Evolutionary conservation across 2,888 invertebrate genomes (phyloP), one percentile per base, ranked within the genome.

Genomic region (Lymantria monacha): DNA sequence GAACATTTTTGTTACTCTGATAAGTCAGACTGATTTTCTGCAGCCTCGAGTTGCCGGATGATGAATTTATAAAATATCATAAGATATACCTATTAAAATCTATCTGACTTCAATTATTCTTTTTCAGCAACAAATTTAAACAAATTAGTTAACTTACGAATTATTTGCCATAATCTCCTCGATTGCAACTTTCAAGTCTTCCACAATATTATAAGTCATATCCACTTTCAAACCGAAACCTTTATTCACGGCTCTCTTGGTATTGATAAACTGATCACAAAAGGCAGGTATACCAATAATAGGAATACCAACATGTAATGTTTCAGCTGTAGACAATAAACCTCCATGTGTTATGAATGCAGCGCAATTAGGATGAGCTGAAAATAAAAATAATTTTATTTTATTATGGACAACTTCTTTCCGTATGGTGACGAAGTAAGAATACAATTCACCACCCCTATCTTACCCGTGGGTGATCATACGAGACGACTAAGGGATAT

Each of bases 261-360:
- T 61, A 38, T 82, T 82, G 3, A 54, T 44, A 46, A 74, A 79
- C 54, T 82, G 82, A 44, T 82, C 82, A 10, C 55, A 76, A 42
- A 73, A 77, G 2, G 70, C 72, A 1, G 82, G 83, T 36, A 82
- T 74, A 9, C 78, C 81, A 5, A 82, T 72, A 1, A 76, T 61
- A 8, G 82, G 82, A 7, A 78, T 71, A 22, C 74, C 79, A 12
- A 66, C 74, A 52, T 82, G 70, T n/a, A 79, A 57, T 8, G 79
- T 56, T 45, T 82, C 82, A 0, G 71, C 74, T 0, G 66, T 74
- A 0, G 81, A 82, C 3, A 81, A 61, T 1, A 76, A 69, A 44
- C 81, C 81, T 5, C 81, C 82, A 31, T 82, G 82, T 0, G 80
- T 71, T 15, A 81, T 74, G 45, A 81, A 80, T 5, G 80, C 44